Base-by-base conservation (phyloP, 1,140 invertebrate genomes). In the Bombus superbus region DNA sequence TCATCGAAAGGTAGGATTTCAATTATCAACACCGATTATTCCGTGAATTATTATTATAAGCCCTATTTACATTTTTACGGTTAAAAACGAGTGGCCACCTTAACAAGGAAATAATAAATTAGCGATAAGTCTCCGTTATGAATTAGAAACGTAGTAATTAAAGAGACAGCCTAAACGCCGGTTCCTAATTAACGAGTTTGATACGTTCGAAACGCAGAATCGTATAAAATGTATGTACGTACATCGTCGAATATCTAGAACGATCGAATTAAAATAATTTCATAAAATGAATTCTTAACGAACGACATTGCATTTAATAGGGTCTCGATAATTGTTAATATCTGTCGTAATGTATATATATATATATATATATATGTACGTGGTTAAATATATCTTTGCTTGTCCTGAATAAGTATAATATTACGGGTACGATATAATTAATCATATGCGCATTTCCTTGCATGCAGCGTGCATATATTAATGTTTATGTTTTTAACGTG, bases 1-100 rank as follows among this genome's bases (percentile, higher is more conserved):
- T 18, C 62, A 32, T 66, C 62, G 62, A 66, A 66, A 66, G 64
- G 64, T 66, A 66, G 15, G 64, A 35, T 66, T 66, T 66, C 64
- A 66, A 66, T 32, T 15, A 66, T 66, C 2, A 66, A 15, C n/a
- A 32, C 6, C 11, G 32, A 32, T 66, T 66, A 66, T 18, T 35
- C 64, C 32, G n/a, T 8, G 13, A 66, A 66, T 32, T 66, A 66
- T 66, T 15, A 66, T 66, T 15, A 66, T 8, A 15, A 32, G n/a
- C 2, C 13, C n/a, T 66, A 66, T 66, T 66, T 66, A 66, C 64
- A 32, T 32, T 66, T 32, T 66, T 35, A 66, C 6, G 59, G 6
- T 18, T 18, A 15, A 32, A 32, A 32, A 66, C 18, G 5, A 66
- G n/a, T 8, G 15, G 15, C n/a, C 18, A n/a, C 15, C 3, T 32